Conservation (phyloP, 2,113 vertebrate genomes). For the Heterocephalus glaber region DNA sequence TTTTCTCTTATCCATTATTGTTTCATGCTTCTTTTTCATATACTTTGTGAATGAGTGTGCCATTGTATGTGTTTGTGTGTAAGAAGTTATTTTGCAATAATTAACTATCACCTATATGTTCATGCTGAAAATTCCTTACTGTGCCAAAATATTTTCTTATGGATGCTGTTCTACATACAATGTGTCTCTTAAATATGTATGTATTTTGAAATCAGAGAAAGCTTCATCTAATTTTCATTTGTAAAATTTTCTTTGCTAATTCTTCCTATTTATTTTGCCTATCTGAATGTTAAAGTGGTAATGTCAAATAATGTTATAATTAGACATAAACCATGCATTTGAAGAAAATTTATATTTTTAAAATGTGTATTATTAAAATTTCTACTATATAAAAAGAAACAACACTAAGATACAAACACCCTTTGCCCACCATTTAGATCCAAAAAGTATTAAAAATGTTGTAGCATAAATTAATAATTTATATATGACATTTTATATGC, state of each 20-base stretch:
- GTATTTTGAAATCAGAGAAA: background rate
- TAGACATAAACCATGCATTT: background rate
- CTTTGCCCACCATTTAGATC: background rate
- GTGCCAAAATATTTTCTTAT: background rate
- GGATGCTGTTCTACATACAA: background rate
- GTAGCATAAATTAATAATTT: background rate
- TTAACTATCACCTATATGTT: background rate
- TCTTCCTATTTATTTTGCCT: background rate
- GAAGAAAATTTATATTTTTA: background rate
- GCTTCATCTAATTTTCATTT: background rate
- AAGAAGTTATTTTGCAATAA: background rate
- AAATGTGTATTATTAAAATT: background rate
- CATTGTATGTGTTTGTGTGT: background rate
- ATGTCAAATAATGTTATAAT: background rate
- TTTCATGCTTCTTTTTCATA: background rate
- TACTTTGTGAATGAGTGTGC: background rate
- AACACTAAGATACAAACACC: background rate
- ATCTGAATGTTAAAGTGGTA: background rate
- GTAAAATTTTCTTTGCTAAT: background rate
- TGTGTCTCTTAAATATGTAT: background rate
- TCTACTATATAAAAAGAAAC: background rate
- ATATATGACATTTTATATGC: too few species aligned
- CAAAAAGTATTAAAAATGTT: background rate
- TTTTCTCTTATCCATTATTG: background rate
- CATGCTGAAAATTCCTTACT: background rate